Evolutionary conservation across 2,888 invertebrate species (phyloP).

Genomic region (Trachelus stipa): DNA sequence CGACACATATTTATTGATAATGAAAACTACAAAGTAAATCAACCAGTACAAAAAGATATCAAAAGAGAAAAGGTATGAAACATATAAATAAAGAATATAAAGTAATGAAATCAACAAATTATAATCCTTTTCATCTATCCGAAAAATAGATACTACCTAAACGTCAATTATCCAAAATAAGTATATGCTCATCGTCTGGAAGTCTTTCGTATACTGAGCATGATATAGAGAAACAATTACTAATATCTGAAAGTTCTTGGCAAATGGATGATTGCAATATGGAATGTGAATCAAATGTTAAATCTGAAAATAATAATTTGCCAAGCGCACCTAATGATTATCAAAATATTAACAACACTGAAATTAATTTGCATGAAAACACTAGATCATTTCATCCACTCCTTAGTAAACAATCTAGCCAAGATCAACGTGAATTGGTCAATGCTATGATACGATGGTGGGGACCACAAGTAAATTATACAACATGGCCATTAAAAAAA

Average conservation of each 20-base stretch:
- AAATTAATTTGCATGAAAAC: neutral
- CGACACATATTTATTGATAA: neutral
- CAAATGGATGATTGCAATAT: too few relatives aligned
- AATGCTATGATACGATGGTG: slow-evolving; percentile 15
- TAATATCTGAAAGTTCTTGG: too few relatives aligned
- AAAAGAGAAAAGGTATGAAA: neutral
- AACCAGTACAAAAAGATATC: too few relatives aligned
- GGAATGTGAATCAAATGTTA: too few relatives aligned
- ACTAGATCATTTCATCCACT: slow-evolving; percentile 6
- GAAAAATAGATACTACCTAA: slow-evolving; percentile 8
- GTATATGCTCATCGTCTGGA: slow-evolving; percentile 14
- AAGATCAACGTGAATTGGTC: neutral
- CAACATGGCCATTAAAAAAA: slow-evolving; percentile 9
- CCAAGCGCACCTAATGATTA: too few relatives aligned
- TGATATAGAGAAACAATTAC: too few relatives aligned
- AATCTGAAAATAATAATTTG: too few relatives aligned
- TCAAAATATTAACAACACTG: too few relatives aligned
- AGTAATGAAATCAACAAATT: too few relatives aligned
- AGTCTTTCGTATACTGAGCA: neutral
- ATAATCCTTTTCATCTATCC: neutral
- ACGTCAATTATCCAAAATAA: slow-evolving; percentile 17
- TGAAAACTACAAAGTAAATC: too few relatives aligned
- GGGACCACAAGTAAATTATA: slow-evolving; percentile 16
- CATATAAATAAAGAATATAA: too few relatives aligned
- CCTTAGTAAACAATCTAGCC: slow-evolving; percentile 4